phyloP scores from a whole-genome alignment of 2,797 vertebrate genomes.

The Mus caroli region DNA sequence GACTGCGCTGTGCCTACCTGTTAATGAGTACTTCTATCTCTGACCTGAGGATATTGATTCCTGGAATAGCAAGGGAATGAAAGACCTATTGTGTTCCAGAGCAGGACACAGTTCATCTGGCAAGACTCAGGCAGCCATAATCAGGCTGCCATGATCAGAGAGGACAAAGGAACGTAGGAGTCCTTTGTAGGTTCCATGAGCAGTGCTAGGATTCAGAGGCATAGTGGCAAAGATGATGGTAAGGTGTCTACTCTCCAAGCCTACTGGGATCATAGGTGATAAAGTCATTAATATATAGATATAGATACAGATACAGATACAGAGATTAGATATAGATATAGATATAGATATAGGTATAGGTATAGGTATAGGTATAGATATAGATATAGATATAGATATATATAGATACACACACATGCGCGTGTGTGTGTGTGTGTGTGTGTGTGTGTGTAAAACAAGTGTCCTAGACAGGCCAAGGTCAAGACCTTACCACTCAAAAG shows the following conservation, averaged over 20 bases:
- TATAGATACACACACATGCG: not conserved
- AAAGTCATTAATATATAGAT: not conserved
- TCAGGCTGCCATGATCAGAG: not conserved
- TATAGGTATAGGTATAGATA: too few species aligned
- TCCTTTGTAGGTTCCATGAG: not conserved
- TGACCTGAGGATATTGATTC: not conserved
- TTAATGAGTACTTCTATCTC: not conserved
- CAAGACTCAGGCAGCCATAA: not conserved
- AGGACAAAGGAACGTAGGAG: not conserved
- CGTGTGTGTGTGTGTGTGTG: too few species aligned
- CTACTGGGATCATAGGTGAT: not conserved
- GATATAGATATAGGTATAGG: not conserved
- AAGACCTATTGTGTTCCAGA: not conserved
- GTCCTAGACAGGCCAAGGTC: not conserved
- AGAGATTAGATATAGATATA: not conserved
- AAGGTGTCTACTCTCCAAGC: not conserved
- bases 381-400: not conserved
- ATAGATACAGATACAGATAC: not conserved
- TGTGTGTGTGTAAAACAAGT: not conserved
- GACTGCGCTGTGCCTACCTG: not conserved
- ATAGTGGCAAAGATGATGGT: not conserved
- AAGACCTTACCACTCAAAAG: not conserved
- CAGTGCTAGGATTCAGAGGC: not conserved
- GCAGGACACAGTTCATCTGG: not conserved
- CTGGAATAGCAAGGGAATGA: not conserved